These are phyloP conservation scores for Pachypsylla venusta DNA, from an alignment of 1,140 invertebrate species.

Conservation along the genomic window DNA sequence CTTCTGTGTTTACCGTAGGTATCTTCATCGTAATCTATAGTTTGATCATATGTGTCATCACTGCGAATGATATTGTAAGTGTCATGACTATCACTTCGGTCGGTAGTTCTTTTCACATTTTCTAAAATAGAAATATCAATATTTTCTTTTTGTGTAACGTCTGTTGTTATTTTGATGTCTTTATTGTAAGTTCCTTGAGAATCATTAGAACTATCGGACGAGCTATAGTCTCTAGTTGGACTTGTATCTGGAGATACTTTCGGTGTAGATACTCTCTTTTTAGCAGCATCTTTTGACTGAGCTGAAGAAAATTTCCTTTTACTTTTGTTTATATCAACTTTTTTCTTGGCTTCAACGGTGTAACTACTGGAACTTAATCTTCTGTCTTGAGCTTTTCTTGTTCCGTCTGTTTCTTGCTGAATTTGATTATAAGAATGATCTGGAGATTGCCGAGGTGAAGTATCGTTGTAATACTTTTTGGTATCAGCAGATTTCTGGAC, in stretches of 20 bases:
- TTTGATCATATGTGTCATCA: background rate
- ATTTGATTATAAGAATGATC: background rate
- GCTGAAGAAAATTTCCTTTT: constrained; percentile 26
- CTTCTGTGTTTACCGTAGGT: background rate
- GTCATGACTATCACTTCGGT: background rate
- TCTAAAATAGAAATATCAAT: no score
- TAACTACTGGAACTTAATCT: constrained; percentile 23
- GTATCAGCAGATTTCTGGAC: constrained; percentile 5
- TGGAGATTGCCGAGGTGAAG: background rate
- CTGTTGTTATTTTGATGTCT: constrained; percentile 12
- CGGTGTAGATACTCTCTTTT: constrained; percentile 25
- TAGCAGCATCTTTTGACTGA: constrained; percentile 21
- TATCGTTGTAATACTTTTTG: background rate
- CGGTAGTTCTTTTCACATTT: background rate
- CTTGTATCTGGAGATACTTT: constrained; percentile 23
- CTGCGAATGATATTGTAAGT: background rate
- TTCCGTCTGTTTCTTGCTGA: background rate
- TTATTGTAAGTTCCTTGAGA: constrained; percentile 22
- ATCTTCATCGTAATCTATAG: constrained; percentile 4
- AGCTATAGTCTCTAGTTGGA: constrained; percentile 19
- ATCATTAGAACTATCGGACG: constrained; percentile 22
- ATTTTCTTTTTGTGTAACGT: constrained; percentile 10
- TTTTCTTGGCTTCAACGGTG: constrained; percentile 18
- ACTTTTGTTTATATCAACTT: constrained; percentile 15
- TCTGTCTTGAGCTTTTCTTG: constrained; percentile 17